Evolutionary conservation across 2,797 vertebrate genomes (phyloP).

Genomic region (Pampus argenteus): DNA sequence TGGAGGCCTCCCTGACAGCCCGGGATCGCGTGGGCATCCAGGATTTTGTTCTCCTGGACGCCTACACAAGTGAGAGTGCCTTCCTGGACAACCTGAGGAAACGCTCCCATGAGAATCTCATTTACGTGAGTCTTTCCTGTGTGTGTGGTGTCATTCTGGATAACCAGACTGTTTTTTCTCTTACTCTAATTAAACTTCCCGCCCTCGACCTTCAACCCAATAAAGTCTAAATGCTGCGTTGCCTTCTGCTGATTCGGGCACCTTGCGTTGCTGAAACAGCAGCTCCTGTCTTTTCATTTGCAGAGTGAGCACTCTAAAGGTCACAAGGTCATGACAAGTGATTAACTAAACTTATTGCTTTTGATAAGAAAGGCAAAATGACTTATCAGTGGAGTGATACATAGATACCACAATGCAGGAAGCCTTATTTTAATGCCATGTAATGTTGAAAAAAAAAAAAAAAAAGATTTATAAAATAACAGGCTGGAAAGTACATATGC

Average conservation of each 20-base stretch:
- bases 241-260: conserved; percentile 55
- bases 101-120: conserved; percentile 95
- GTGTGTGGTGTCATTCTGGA: conserved; percentile 18
- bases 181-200: conserved; percentile 51
- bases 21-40: conserved; percentile 95
- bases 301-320: conserved; percentile 53
- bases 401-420: conserved; percentile 3
- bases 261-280: conserved; percentile 65
- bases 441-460: conserved; percentile 33
- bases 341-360: conserved; percentile 65
- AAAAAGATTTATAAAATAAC: conserved; percentile 23
- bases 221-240: conserved; percentile 27
- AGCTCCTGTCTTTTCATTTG: conserved; percentile 54
- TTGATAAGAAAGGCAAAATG: conserved; percentile 60
- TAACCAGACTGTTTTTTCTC: conserved; percentile 2
- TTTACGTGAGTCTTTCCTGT: conserved; percentile 88
- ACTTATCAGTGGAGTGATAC: conserved; percentile 45
- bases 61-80: conserved; percentile 92
- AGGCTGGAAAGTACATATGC: background rate
- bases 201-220: conserved; percentile 48
- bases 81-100: conserved; percentile 96
- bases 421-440: conserved; percentile 9
- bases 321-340: conserved; percentile 55
- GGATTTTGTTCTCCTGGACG: conserved; percentile 95
- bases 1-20: conserved; percentile 93